Evolutionary conservation across 2,797 vertebrate species (phyloP), one percentile per base, ranked within the genome.

Genomic region (Gorsachius magnificus): DNA sequence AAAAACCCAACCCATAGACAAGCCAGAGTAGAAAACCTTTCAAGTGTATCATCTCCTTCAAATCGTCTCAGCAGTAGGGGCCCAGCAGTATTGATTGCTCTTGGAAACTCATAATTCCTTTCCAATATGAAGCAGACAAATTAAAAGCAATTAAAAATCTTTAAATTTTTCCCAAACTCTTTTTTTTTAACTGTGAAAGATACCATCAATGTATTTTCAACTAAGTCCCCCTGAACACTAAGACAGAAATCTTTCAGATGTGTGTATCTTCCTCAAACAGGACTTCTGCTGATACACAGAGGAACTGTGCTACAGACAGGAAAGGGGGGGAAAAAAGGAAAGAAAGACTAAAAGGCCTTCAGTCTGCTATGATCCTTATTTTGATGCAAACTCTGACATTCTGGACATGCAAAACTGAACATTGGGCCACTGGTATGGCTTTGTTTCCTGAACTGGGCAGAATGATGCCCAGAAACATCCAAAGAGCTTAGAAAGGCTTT

Each of bases 121-220:
- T 89, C 48, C 19, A 80, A 74, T 54, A 61, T 83, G 89, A 86
- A 85, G 50, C 16, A 97, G 89, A 93, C 45, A 90, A 64, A 77
- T 46, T 75, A 77, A 83, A 78, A 66, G 85, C 54, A 95, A 97
- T 96, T 95, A 94, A 97, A 96, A 97, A 96, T 95, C 93, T 92
- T 97, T 58, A 33, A 35, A 72, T 95, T 91, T 94, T 96, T 95
- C 81, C 79, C 38, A 13, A 68, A 53, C 29, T 89, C 16, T 46
- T 33, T 53, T 64, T 71, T 77, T 61, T 48, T 61, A 96, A 89
- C 87, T 87, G 81, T 76, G 56, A 29, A 72, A 90, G 79, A 91
- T 84, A 61, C 29, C 57, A 89, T 87, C 53, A 66, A 54, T n/a
- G 36, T 19, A 51, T 76, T 87, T 76, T 82, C 74, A 48, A 4